Base-by-base conservation (phyloP, 2,113 vertebrate species). In the Macrotus californicus region DNA sequence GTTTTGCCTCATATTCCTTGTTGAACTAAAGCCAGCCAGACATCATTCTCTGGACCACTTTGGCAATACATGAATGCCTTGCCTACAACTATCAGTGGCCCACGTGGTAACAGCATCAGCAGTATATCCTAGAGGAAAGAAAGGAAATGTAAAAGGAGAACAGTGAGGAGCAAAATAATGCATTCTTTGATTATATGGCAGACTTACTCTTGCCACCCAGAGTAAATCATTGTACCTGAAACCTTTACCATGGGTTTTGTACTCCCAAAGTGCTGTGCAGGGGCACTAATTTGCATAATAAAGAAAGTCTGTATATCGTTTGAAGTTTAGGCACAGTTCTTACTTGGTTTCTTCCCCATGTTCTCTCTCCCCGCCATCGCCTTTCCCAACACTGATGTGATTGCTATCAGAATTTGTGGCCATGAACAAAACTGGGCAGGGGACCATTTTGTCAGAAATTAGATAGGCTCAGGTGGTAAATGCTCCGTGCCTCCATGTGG, bases 381-480 rank as follows among this genome's bases (percentile, higher is more conserved):
- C 67, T 86, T 90, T 94, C 41, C 72, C 56, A 92, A 43, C 52
- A 52, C 66, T 7, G 67, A 94, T 90, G 4, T 93, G 87, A 96
- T 96, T 95, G 76, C 86, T 87, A 10, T 96, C 86, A 89, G 85
- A 91, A 91, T 89, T 73, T 76, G 85, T 96, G 79, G 79, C 93
- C 83, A 5, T 93, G 82, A 92, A 72, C 88, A 95, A 64, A 97
- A 94, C 94, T 56, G 93, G 95, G 92, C 69, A 91, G 96, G 96
- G 79, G 90, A 94, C 96, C 95, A 61, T 97, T 95, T 92, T 91
- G 85, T 94, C 24, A 21, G 96, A 95, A 96, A 97, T 97, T 91
- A 97, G 93, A 81, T 94, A 94, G 94, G 93, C 93, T 94, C 91
- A 91, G 92, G 92, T 95, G 88, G 94, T 95, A 94, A 97, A 89